Evolutionary conservation across 2,888 invertebrate species (phyloP), one percentile per base, ranked within the genome.

Genomic region (Eupithecia subfuscata): DNA sequence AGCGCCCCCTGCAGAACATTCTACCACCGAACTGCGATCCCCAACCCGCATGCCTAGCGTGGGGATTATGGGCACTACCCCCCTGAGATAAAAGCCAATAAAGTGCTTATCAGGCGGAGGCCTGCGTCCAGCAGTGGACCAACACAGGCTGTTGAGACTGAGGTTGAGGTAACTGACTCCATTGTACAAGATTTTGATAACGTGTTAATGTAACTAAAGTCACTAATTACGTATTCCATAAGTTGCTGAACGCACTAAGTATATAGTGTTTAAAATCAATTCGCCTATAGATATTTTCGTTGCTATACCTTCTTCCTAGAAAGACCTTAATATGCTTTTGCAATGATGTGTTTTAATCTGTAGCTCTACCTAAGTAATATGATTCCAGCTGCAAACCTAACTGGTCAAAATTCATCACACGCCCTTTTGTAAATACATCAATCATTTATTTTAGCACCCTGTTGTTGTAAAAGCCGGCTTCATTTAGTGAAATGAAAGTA

Each of bases 351-450:
- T 56, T 22, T 12, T 12, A 56, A 0, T 5, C 3, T 25, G 9
- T 11, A 22, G 12, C 12, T n/a, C 3, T 52, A 56, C 25, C 25
- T 22, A 14, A 14, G 12, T 60, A 25, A 56, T 60, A 25, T 60
- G 14, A 25, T 60, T 14, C 14, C 25, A 60, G 60, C 60, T 60
- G 25, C 12, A 12, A 25, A 25, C 60, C 65, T n/a, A 37, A 67
- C 40, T 37, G 4, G 37, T 65, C 11, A 67, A 65, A 67, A 67
- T 67, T 67, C 65, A 67, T 2, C 40, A 67, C 65, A 67, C 34
- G 30, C 4, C 65, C 40, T 37, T n/a, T 40, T 2, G 12, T 22
- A 37, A 56, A 25, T 5, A 12, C 6, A 67, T 12, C 40, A 37
- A 22, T 65, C n/a, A 65, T 65, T 40, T 34, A 65, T 65, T 37